phyloP scores from a whole-genome alignment of 2,113 vertebrate species.

The Catharus bicknelli region DNA sequence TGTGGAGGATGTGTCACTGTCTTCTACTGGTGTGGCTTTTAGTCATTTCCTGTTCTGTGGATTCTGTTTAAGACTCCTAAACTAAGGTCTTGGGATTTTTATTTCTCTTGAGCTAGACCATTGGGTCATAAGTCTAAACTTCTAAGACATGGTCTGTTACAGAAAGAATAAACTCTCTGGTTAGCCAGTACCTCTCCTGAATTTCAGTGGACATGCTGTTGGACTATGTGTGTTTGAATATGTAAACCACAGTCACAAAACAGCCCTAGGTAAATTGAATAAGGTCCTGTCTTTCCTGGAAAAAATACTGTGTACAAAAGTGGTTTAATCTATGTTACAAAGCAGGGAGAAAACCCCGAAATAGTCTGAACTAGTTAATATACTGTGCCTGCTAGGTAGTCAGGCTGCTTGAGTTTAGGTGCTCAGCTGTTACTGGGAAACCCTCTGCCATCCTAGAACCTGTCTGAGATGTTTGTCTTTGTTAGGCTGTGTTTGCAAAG shows the following conservation, averaged over 20 bases:
- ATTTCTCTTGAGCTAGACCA: neutral
- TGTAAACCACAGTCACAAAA: neutral
- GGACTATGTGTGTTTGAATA: neutral
- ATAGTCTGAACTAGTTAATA: neutral
- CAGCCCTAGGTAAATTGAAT: neutral
- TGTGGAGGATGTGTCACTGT: neutral
- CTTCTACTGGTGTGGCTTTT: neutral
- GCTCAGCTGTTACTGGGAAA: neutral
- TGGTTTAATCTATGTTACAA: neutral
- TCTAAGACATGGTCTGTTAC: neutral
- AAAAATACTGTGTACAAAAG: neutral
- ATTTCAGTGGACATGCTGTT: neutral
- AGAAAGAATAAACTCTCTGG: neutral
- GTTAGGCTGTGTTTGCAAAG: neutral
- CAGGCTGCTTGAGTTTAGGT: neutral
- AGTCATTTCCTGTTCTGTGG: neutral
- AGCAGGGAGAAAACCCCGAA: rapidly evolving
- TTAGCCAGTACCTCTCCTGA: neutral
- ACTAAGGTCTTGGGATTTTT: neutral
- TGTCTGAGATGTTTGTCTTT: neutral
- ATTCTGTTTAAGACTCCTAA: neutral
- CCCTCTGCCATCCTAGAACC: neutral
- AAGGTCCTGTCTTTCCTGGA: neutral
- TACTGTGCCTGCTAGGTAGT: neutral
- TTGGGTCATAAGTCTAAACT: neutral